phyloP scores from a whole-genome alignment of 2,888 invertebrate genomes.

The Harmothoe impar region DNA sequence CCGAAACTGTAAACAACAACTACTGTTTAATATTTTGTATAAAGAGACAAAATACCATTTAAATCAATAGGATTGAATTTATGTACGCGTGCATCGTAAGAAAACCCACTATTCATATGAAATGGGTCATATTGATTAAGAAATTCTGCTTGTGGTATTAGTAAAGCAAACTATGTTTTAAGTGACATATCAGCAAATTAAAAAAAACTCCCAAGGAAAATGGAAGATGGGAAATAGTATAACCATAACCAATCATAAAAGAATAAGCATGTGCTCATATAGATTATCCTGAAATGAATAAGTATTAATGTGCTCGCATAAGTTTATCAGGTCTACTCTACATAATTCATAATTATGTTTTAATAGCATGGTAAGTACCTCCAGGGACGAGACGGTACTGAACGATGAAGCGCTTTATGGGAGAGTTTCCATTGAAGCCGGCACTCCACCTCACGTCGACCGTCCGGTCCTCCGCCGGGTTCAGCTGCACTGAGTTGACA shows the following conservation, averaged over 20 bases:
- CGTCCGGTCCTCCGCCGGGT: slow-evolving; percentile 91
- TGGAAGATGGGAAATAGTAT: too few species aligned
- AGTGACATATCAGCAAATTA: too few species aligned
- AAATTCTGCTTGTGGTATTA: slow-evolving; percentile 12
- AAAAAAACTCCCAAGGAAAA: too few species aligned
- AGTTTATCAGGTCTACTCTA: too few species aligned
- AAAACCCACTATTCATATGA: neutral
- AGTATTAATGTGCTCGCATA: too few species aligned
- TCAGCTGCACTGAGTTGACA: slow-evolving; percentile 91
- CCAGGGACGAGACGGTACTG: slow-evolving; percentile 86
- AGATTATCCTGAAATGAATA: too few species aligned
- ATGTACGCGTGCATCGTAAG: too few species aligned
- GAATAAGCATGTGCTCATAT: too few species aligned
- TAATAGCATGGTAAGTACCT: slow-evolving; percentile 32
- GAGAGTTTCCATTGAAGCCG: slow-evolving; percentile 98
- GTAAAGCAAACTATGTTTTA: neutral
- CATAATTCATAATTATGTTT: too few species aligned
- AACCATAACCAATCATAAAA: too few species aligned
- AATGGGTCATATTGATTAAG: too few species aligned
- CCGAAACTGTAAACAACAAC: slow-evolving; percentile 36
- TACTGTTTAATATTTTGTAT: neutral
- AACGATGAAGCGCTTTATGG: slow-evolving; percentile 94
- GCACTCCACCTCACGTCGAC: slow-evolving; percentile 97
- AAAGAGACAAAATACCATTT: neutral
- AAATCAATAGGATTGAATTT: too few species aligned